A percentile compares a stretch with the other conserved stretches of the same genome.
Evolutionary conservation across 2,888 invertebrate species (phyloP).

Genomic region (Macrosiphum euphorbiae): DNA sequence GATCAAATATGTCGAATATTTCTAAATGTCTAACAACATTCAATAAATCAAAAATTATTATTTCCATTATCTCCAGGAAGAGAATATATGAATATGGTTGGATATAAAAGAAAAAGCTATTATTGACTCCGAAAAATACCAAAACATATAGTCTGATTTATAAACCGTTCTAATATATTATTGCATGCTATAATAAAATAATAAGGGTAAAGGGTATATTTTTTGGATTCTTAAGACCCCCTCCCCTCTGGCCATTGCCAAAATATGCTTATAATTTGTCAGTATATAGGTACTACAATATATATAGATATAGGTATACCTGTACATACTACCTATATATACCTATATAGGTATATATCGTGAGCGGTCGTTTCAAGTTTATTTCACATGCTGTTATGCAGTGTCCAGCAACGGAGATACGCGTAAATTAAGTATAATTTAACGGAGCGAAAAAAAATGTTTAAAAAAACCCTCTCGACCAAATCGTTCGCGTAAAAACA

Average conservation of each 20-base stretch:
- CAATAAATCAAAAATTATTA: not conserved
- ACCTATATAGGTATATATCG: not conserved
- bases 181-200: not conserved
- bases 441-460: not conserved
- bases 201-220: not conserved
- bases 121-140: not conserved
- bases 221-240: not conserved
- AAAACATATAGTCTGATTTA: not conserved
- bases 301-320: not conserved
- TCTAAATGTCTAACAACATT: not conserved
- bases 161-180: not conserved
- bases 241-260: not conserved
- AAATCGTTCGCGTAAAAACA: not conserved
- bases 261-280: not conserved
- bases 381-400: not conserved
- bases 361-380: not conserved
- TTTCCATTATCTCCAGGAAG: not conserved
- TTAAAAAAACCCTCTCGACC: conserved; percentile 5
- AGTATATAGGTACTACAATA: not conserved
- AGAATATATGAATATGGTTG: not conserved
- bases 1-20: not conserved
- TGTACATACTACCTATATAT: too few species aligned
- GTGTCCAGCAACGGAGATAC: not conserved
- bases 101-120: not conserved
- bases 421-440: not conserved